Evolutionary conservation across 2,797 vertebrate species (phyloP).

Genomic region (Spinus pinus): DNA sequence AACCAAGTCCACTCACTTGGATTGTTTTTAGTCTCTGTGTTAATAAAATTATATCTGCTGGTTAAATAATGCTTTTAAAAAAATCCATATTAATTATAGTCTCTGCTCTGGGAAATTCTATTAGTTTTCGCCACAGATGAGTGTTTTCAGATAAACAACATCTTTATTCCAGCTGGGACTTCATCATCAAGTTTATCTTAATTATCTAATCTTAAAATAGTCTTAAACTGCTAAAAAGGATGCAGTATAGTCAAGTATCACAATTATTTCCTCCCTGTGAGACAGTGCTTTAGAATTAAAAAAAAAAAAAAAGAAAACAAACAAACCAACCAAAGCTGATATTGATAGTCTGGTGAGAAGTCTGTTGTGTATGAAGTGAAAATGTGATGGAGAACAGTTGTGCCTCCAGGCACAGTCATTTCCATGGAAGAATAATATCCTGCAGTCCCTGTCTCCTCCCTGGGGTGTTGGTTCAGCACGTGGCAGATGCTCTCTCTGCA

Average conservation of each 20-base stretch:
- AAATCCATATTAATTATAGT: background rate
- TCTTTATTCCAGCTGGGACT: slow-evolving; percentile 20
- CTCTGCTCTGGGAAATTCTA: slow-evolving; percentile 15
- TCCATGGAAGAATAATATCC: background rate
- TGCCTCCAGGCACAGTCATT: background rate
- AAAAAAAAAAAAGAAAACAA: background rate
- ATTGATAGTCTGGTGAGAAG: background rate
- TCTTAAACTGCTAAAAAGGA: background rate
- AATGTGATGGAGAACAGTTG: background rate
- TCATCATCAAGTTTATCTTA: background rate
- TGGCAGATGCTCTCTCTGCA: background rate
- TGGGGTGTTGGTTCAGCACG: background rate
- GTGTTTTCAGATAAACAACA: slow-evolving; percentile 36
- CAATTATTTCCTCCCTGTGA: background rate
- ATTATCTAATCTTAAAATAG: slow-evolving; percentile 46
- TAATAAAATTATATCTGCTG: background rate
- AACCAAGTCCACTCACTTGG: background rate
- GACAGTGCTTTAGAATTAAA: background rate
- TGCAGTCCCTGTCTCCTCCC: background rate
- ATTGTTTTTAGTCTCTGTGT: background rate
- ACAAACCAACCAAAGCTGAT: background rate
- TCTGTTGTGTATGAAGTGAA: background rate
- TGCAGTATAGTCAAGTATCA: background rate
- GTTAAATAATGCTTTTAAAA: background rate
- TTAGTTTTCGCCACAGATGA: background rate